Evolutionary conservation across 2,888 invertebrate species (phyloP), one percentile per base, ranked within the genome.

Genomic region (Dicyrtomina minuta): DNA sequence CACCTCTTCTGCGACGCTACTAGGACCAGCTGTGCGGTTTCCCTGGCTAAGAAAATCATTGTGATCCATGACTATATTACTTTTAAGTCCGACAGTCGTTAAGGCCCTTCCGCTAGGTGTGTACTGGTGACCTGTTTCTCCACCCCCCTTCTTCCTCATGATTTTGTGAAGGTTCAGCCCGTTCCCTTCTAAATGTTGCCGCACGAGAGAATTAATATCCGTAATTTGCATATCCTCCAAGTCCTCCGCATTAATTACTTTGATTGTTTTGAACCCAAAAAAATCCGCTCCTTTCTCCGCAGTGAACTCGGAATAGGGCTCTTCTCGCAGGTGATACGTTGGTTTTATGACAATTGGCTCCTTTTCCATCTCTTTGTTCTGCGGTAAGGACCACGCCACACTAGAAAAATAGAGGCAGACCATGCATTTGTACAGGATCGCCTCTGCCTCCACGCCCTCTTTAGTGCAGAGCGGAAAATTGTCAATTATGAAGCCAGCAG

Each of bases 181-280:
- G 8, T 33, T 33, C 33, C 33, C 66, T 24, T 66, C 66, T 39
- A 66, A 46, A 66, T 66, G 66, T 17, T 58, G 44, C 13, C 46
- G 20, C 3, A 66, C 66, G 0, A 66, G 59, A 5, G 43, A n/a
- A 5, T 17, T 26, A 39, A 66, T 66, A 59, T 66, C 66, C 2
- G 46, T 22, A 27, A 66, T 66, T 46, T 66, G 66, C 20, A 59
- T 46, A 5, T 66, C 66, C 8, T 59, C 26, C 20, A 66, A 20
- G 8, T 66, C 66, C 17, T 66, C 66, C 8, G 66, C 39, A 58
- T 66, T 66, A 1, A 66, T 15, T 1, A 66, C 33, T 59, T 66
- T 66, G 20, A 66, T 66, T 6, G 59, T 66, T 33, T 66, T 66
- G 33, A 58, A 66, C 20, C 66, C 66, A 49, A 66, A 66, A 49